Conservation (phyloP, 2,797 vertebrate genomes). For the Mus spretus region DNA sequence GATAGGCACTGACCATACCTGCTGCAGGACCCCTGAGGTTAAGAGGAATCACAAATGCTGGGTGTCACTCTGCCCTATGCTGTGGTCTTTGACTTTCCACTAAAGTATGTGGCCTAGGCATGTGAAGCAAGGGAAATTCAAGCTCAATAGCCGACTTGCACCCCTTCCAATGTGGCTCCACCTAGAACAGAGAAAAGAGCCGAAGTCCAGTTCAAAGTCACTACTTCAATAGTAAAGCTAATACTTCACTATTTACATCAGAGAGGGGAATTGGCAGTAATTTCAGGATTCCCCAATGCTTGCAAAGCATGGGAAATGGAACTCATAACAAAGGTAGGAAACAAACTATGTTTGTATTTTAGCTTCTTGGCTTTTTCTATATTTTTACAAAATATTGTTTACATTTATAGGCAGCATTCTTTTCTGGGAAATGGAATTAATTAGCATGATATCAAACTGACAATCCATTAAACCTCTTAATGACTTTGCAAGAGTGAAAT, state of each 20-base stretch:
- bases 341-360: neutral
- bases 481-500: neutral
- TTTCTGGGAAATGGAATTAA: slow-evolving; percentile 15
- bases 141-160: rapidly evolving
- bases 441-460: neutral
- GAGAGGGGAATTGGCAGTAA: neutral
- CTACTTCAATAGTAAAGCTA: slow-evolving; percentile 1
- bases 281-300: neutral
- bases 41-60: neutral
- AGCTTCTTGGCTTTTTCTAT: neutral
- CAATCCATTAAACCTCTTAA: neutral
- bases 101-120: neutral
- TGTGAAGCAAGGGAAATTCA: neutral
- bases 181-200: neutral
- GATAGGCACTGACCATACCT: neutral
- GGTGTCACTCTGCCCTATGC: neutral
- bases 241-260: neutral
- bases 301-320: neutral
- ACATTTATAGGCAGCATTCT: neutral
- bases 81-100: neutral
- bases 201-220: neutral
- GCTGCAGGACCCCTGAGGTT: neutral
- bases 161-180: neutral
- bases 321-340: neutral
- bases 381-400: neutral